phyloP scores from a whole-genome alignment of 2,797 vertebrate genomes.

The Diglossa cyanea region DNA sequence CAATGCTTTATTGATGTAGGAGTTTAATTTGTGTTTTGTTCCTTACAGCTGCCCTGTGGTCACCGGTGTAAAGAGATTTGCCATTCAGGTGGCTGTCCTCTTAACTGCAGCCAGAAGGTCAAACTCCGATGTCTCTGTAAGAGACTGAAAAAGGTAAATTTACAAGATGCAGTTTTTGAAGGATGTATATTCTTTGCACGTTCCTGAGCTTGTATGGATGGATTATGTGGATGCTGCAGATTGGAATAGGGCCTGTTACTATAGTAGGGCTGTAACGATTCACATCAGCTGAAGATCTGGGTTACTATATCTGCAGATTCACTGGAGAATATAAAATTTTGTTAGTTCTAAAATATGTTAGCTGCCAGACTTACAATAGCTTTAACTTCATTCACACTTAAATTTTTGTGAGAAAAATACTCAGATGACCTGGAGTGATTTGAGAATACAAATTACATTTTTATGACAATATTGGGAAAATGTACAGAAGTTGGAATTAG shows the following conservation, averaged over 20 bases:
- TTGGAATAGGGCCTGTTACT: neutral
- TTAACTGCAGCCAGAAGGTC: slow-evolving; percentile 89
- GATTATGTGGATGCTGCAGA: neutral
- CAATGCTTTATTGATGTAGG: neutral
- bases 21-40: neutral
- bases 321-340: neutral
- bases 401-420: neutral
- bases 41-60: slow-evolving; percentile 85
- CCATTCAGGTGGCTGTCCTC: slow-evolving; percentile 85
- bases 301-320: neutral
- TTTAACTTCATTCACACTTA: neutral
- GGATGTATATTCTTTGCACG: neutral
- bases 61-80: slow-evolving; percentile 92
- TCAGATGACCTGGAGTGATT: neutral
- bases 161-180: neutral
- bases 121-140: slow-evolving; percentile 91
- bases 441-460: neutral
- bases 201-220: neutral
- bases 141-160: slow-evolving; percentile 90
- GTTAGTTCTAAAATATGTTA: neutral
- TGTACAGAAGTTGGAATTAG: neutral
- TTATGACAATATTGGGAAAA: neutral
- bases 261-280: neutral
- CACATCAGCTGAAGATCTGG: neutral
- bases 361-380: neutral